Percentiles rank a stretch among this genome's conserved stretches.
These are phyloP conservation scores for Patella caerulea DNA, from an alignment of 2,888 invertebrate species.

Conservation along the genomic window DNA sequence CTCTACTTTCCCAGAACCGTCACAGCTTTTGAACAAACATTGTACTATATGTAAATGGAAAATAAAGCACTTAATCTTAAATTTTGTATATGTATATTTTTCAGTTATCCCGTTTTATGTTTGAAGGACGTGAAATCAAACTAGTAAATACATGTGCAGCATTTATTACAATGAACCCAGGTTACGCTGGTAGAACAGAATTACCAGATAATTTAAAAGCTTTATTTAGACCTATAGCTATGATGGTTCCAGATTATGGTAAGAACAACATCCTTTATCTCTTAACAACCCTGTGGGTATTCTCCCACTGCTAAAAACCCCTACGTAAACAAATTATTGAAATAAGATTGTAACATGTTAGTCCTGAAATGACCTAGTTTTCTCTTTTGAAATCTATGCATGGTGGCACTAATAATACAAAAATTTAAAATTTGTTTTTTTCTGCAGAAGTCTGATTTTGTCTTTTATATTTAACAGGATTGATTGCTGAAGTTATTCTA, in stretches of 20 bases:
- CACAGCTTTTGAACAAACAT: too few species aligned
- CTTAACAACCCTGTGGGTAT: too few species aligned
- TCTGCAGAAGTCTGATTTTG: too few species aligned
- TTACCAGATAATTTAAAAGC: conserved; percentile 91
- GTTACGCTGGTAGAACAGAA: conserved; percentile 90
- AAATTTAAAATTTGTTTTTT: too few species aligned
- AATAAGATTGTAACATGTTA: too few species aligned
- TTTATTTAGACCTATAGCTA: conserved; percentile 87
- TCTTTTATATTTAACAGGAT: conserved; percentile 47
- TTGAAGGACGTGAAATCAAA: conserved; percentile 90
- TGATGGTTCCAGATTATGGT: conserved; percentile 96
- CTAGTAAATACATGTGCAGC: conserved; percentile 85
- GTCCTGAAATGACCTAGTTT: too few species aligned
- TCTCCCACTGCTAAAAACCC: too few species aligned
- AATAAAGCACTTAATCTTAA: not conserved
- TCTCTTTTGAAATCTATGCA: too few species aligned
- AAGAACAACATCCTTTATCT: conserved; percentile 48
- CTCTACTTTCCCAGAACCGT: too few species aligned
- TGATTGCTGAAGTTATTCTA: conserved; percentile 89
- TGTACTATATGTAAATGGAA: too few species aligned
- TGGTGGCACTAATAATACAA: too few species aligned
- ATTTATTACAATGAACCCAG: conserved; percentile 94
- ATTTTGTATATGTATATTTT: conserved; percentile 17
- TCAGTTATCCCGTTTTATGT: conserved; percentile 80
- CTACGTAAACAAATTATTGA: too few species aligned